Base-by-base conservation (phyloP, 1,140 invertebrate species). In the Leptinotarsa undecemlineata region DNA sequence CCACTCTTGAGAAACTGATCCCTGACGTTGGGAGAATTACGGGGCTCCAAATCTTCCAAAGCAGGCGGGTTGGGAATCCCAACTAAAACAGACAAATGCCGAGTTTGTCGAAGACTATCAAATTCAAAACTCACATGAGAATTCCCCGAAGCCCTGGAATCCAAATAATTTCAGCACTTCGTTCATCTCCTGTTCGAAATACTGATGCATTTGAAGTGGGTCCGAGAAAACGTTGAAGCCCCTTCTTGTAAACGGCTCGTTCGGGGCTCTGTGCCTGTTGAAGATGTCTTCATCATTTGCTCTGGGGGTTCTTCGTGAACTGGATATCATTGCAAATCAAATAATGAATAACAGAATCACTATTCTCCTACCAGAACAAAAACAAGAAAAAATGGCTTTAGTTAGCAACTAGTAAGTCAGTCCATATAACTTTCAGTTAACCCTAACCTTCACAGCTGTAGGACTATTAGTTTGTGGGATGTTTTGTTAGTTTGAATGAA, bases 161-260 rank as follows among this genome's bases (percentile, higher is more conserved):
- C 76, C 80, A 73, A 83, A 82, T 26, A 80, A 82, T 67, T 85
- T 85, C 60, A 85, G 77, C 47, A 87, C 76, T 19, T 83, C 81
- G 68, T 86, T 84, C 82, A 87, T 78, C 75, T 87, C 86, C 23
- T 84, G 79, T 72, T 87, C 86, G 74, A 87, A 87, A 77, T 86
- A 86, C 61, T 82, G 83, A 72, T 87, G 86, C 81, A 87, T 84
- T 79, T 87, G 85, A 66, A 87, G 68, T 0, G 86, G 86, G 79
- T 85, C 85, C 2, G 84, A 83, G 26, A 87, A 87, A 15, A 86
- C 80, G 74, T 86, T 83, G 68, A 87, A 86, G 13, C 51, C 60
- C 62, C 63, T 74, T 47, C 60, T 70, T 3, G 19, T 3, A n/a
- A 70, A 70, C 5, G n/a, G 48, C 6, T 70, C 68, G 5, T 60